Base-by-base conservation (phyloP, 2,797 vertebrate genomes). In the Pygocentrus nattereri region DNA sequence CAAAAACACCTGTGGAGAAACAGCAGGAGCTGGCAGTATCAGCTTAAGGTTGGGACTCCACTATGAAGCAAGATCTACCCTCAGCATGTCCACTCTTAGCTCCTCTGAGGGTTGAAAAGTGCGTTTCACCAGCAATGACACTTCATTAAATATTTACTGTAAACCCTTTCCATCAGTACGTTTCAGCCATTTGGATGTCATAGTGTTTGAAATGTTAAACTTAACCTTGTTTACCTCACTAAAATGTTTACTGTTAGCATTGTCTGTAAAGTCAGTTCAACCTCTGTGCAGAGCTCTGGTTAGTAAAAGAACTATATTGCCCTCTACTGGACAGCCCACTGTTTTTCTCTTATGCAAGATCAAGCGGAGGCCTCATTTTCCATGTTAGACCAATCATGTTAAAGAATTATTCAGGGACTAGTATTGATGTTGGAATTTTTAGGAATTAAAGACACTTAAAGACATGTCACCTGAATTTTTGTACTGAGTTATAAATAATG, bases 241-340 rank as follows among this genome's bases (percentile, higher is more conserved):
- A 30, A 54, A 21, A n/a, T 34, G 72, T 72, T 74, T 38, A 23
- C 38, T 56, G 34, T 68, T 41, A 49, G 25, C 23, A 25, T 47
- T 25, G 4, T 56, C 12, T 6, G 5, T 11, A n/a, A 34, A 31
- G 25, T 54, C 19, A 23, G 30, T 34, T 15, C 31, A 56, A 34
- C 30, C 71, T 30, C 2, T 23, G 30, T 10, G 1, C 27, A 13
- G 27, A 25, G 3, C 41, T 38, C 15, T 59, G 16, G 27, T 49
- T 67, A 50, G 69, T 31, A 58, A 69, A 81, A 76, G 74, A 50
- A 52, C 11, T n/a, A 34, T 41, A 76, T 21, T 70, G 65, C 65
- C 64, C 64, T 62, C 80, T 81, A 50, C 19, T 75, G 72, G 64
- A 25, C 44, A 70, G n/a, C 16, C 44, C 19, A 30, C 2, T 18